Percentiles rank a stretch among this genome's conserved stretches.
phyloP scores from a whole-genome alignment of 2,888 invertebrate species.

The Myopa tessellatipennis region DNA sequence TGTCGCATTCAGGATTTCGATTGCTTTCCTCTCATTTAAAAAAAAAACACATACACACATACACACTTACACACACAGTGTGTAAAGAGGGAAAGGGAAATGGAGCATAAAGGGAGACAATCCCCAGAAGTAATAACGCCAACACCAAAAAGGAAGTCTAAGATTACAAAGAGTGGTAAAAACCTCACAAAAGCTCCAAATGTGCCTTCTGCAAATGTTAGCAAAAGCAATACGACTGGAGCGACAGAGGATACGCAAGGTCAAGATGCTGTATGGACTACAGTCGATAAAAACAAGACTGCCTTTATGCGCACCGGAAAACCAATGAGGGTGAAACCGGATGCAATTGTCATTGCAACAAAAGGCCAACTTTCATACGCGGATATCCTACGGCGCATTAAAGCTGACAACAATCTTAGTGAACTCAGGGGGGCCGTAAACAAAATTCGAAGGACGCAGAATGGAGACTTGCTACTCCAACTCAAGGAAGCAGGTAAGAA shows the following conservation, averaged over 20 bases:
- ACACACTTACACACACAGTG: too few relatives aligned
- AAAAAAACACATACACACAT: too few relatives aligned
- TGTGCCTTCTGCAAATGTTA: background rate
- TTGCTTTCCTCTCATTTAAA: too few relatives aligned
- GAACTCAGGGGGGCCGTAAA: too few relatives aligned
- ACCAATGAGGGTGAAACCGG: conserved; percentile 4
- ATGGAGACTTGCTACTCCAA: background rate
- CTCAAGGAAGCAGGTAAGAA: too few relatives aligned
- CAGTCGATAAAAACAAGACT: background rate
- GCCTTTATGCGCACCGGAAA: background rate
- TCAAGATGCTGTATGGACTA: too few relatives aligned
- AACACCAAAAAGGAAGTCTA: too few relatives aligned
- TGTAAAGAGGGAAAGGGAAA: too few relatives aligned
- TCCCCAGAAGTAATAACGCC: background rate
- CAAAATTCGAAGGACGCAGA: conserved; percentile 6
- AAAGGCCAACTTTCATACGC: conserved; percentile 1
- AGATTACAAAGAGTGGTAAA: background rate
- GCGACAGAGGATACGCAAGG: background rate
- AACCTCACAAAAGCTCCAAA: background rate
- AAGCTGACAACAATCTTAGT: background rate
- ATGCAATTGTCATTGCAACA: conserved; percentile 6
- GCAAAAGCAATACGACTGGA: background rate
- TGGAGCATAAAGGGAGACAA: background rate
- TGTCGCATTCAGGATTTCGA: too few relatives aligned
- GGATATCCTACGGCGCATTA: conserved; percentile 3